phyloP scores from a whole-genome alignment of 2,888 invertebrate species.

The Copidosoma aretas region DNA sequence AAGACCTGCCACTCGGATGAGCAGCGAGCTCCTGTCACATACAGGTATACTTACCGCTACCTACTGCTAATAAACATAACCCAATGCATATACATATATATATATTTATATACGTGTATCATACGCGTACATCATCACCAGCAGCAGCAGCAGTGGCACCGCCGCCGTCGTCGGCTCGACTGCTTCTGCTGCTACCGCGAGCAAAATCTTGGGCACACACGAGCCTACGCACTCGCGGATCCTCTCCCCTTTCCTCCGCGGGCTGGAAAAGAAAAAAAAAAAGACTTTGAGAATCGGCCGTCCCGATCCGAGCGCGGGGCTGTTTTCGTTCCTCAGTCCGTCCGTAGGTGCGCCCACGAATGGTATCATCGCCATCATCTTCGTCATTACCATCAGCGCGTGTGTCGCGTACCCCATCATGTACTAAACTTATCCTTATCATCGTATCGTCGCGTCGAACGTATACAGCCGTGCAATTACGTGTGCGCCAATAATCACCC shows the following conservation, averaged over 20 bases:
- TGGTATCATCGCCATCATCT: constrained; percentile 42
- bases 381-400: neutral
- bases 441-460: too few relatives aligned
- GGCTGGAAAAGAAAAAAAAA: constrained; percentile 2
- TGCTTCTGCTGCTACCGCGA: too few relatives aligned
- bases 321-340: constrained; percentile 50
- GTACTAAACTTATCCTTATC: too few relatives aligned
- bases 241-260: constrained; percentile 7
- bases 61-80: constrained; percentile 28
- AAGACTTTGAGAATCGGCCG: neutral
- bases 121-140: constrained; percentile 19
- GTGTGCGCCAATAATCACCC: too few relatives aligned
- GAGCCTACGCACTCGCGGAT: neutral
- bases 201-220: neutral
- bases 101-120: neutral
- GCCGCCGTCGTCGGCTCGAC: constrained; percentile 8
- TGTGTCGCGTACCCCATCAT: too few relatives aligned
- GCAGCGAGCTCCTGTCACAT: too few relatives aligned
- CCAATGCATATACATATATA: neutral
- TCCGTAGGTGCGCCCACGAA: constrained; percentile 56
- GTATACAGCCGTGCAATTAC: too few relatives aligned
- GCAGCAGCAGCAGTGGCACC: too few relatives aligned
- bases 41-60: too few relatives aligned
- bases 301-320: neutral
- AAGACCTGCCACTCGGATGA: neutral